Percentiles rank a stretch among this genome's conserved stretches.
These are phyloP conservation scores for Pontoporia blainvillei DNA, from an alignment of 2,113 vertebrate species.

Conservation along the genomic window DNA sequence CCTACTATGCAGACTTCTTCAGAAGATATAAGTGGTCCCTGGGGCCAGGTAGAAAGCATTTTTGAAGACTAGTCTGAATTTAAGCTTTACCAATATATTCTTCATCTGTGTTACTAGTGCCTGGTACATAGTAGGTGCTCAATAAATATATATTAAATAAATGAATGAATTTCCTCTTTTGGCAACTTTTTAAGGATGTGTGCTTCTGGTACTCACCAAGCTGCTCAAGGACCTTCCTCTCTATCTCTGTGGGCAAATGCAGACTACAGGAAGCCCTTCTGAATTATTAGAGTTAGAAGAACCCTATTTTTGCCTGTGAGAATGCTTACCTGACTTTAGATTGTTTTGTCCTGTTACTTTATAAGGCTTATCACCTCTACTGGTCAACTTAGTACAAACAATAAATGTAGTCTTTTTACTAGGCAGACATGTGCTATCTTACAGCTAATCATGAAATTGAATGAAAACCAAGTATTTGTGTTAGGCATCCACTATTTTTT, in stretches of 20 bases:
- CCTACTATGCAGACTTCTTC: background rate
- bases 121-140: slow-evolving; percentile 55
- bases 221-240: background rate
- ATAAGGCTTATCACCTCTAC: background rate
- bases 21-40: background rate
- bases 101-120: slow-evolving; percentile 55
- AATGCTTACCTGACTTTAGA: background rate
- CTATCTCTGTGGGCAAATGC: background rate
- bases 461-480: background rate
- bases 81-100: slow-evolving; percentile 34
- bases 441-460: background rate
- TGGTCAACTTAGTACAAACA: background rate
- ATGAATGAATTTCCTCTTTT: slow-evolving; percentile 22
- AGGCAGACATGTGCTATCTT: background rate
- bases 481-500: slow-evolving; percentile 40
- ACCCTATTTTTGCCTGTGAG: slow-evolving; percentile 22
- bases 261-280: background rate
- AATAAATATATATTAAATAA: slow-evolving; percentile 32
- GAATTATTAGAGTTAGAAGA: background rate
- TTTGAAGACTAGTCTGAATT: slow-evolving; percentile 23
- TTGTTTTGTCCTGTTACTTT: slow-evolving; percentile 20
- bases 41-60: slow-evolving; percentile 9
- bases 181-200: slow-evolving; percentile 29
- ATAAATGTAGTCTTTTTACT: slow-evolving; percentile 5
- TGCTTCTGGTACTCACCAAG: background rate